Evolutionary conservation across 2,888 invertebrate genomes (phyloP).

Genomic region (Ornithoptera priamus): DNA sequence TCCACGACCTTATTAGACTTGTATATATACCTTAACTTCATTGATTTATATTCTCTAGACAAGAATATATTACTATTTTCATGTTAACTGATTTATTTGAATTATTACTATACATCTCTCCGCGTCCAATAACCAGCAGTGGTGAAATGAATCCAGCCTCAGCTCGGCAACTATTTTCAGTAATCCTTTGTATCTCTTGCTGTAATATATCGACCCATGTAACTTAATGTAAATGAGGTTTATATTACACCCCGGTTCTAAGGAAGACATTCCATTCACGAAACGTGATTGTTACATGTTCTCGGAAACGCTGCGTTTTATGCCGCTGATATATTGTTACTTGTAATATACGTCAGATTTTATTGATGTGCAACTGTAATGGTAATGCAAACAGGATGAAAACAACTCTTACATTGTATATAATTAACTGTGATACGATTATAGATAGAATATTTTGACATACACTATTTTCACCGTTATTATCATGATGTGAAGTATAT

Average conservation of each 20-base stretch:
- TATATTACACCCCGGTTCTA: conserved; percentile 43
- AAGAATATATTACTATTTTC: background rate
- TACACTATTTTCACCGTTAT: too few relatives aligned
- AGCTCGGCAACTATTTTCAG: conserved; percentile 42
- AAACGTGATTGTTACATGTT: conserved; percentile 55
- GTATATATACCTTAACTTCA: too few relatives aligned
- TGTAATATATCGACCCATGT: conserved; percentile 43
- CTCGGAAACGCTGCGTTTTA: conserved; percentile 44
- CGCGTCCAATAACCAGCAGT: conserved; percentile 1
- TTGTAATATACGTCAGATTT: conserved; percentile 27
- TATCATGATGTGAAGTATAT: too few relatives aligned
- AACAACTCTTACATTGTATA: background rate
- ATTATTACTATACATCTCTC: background rate
- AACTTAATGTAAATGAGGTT: conserved; percentile 33
- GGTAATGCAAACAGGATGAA: background rate
- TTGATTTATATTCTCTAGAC: background rate
- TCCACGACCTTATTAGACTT: too few relatives aligned
- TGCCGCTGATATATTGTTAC: conserved; percentile 26
- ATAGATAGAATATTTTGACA: too few relatives aligned
- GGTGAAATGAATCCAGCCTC: conserved; percentile 36
- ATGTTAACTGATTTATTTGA: background rate
- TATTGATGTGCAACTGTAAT: conserved; percentile 32
- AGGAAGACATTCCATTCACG: conserved; percentile 54
- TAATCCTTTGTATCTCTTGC: conserved; percentile 47
- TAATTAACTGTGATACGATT: too few relatives aligned